These are phyloP conservation scores for Mamestra configurata DNA, from an alignment of 1,140 invertebrate species.

Conservation along the genomic window DNA sequence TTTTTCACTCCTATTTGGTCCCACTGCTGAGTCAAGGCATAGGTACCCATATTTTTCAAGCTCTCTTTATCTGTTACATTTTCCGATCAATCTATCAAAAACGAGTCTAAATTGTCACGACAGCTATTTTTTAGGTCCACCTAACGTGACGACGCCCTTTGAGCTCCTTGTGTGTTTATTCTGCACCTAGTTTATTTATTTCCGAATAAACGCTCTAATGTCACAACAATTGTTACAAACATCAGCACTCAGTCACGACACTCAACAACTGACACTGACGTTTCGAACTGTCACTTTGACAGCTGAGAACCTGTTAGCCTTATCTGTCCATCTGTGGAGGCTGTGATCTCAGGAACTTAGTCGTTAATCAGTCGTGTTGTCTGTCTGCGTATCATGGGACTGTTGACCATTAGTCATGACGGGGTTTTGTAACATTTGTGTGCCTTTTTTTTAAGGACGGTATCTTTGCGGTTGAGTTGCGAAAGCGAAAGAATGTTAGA, in stretches of 20 bases:
- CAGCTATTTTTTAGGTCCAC: too few species aligned
- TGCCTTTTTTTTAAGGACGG: not conserved
- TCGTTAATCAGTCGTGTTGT: constrained; percentile 53
- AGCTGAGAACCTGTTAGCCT: constrained; percentile 44
- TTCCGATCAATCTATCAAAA: too few species aligned
- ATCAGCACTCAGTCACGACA: constrained; percentile 19
- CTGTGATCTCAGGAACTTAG: constrained; percentile 31
- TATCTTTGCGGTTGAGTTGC: constrained; percentile 38
- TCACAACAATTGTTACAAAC: constrained; percentile 7
- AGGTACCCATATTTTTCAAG: too few species aligned
- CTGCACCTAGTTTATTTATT: too few species aligned
- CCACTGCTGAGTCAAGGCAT: too few species aligned
- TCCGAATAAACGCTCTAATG: not conserved
- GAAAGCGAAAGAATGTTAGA: not conserved
- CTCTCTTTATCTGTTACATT: too few species aligned
- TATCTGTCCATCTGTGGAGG: constrained; percentile 48
- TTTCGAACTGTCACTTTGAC: constrained; percentile 50
- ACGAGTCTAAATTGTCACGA: too few species aligned
- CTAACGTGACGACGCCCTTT: too few species aligned
- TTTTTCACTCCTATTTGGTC: too few species aligned
- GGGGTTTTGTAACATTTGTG: constrained; percentile 27
- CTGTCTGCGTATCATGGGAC: constrained; percentile 31
- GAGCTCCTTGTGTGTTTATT: not conserved
- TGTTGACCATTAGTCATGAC: constrained; percentile 33
- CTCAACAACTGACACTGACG: constrained; percentile 22